A percentile compares a stretch with the other conserved stretches of the same genome.
These are phyloP conservation scores for Papilio dardanus DNA, from an alignment of 1,140 invertebrate species.

Conservation along the genomic window DNA sequence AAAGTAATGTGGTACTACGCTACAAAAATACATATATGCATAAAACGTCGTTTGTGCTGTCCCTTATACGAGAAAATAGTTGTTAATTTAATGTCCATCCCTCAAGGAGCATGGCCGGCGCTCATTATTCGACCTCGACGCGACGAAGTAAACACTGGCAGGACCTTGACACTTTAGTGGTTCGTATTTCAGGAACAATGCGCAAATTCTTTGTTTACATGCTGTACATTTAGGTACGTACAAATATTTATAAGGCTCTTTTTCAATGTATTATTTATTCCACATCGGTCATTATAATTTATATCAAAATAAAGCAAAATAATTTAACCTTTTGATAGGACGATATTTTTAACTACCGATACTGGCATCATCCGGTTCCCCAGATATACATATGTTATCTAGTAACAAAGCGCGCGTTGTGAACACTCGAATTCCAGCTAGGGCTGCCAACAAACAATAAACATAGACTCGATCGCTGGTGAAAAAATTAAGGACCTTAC, in stretches of 20 bases:
- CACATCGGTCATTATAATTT: not conserved
- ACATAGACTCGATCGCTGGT: no score
- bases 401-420: not conserved
- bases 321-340: not conserved
- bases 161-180: constrained; percentile 23
- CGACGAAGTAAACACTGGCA: constrained; percentile 6
- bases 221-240: not conserved
- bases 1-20: not conserved
- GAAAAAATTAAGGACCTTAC: not conserved
- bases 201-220: not conserved
- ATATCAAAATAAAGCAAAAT: not conserved
- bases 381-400: not conserved
- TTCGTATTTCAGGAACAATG: constrained; percentile 21
- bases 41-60: not conserved
- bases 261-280: not conserved
- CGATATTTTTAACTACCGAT: not conserved
- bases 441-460: not conserved
- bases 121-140: not conserved
- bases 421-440: not conserved
- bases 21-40: not conserved
- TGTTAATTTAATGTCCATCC: constrained; percentile 19
- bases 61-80: constrained; percentile 3
- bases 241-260: not conserved
- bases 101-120: not conserved
- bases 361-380: not conserved